phyloP scores from a whole-genome alignment of 1,140 invertebrate species.

The Thaumatotibia leucotreta region DNA sequence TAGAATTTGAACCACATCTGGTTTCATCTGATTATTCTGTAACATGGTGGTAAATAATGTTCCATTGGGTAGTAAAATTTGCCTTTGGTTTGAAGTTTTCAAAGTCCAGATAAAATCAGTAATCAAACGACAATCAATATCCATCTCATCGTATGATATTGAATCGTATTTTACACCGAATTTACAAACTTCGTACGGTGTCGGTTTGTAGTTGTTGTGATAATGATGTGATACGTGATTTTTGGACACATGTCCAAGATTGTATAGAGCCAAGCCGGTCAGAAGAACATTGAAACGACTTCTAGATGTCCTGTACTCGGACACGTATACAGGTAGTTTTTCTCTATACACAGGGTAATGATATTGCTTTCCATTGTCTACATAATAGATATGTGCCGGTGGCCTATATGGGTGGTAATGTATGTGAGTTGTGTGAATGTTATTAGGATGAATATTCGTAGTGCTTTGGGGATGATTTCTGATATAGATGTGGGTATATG shows the following conservation, averaged over 20 bases:
- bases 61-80: neutral
- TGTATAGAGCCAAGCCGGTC: neutral
- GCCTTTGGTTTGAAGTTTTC: neutral
- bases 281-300: neutral
- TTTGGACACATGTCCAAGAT: conserved; percentile 6
- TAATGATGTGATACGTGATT: neutral
- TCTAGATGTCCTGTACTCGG: neutral
- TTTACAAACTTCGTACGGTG: neutral
- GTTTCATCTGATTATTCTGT: neutral
- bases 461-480: neutral
- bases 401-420: neutral
- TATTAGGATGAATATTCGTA: neutral
- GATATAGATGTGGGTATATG: neutral
- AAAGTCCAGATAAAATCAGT: neutral
- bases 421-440: neutral
- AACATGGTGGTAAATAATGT: neutral
- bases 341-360: neutral
- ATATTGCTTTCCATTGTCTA: neutral
- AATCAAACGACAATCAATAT: conserved; percentile 2
- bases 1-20: neutral
- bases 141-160: neutral
- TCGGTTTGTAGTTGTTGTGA: neutral
- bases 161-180: neutral
- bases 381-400: neutral
- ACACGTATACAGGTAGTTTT: neutral